phyloP scores from a whole-genome alignment of 2,797 vertebrate genomes.

The Labroides dimidiatus region DNA sequence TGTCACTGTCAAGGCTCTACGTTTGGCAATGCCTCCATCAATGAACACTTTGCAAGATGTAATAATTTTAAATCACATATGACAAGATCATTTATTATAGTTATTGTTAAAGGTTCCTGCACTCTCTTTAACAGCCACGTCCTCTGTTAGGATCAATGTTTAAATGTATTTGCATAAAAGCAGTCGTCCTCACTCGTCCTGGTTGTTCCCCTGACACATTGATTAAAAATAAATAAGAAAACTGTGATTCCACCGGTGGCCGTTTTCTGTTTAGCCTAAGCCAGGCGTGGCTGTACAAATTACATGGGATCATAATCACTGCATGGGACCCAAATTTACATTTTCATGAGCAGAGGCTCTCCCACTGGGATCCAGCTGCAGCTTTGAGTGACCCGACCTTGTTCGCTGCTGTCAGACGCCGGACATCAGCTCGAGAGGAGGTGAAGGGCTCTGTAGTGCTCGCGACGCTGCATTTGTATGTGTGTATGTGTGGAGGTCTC shows the following conservation, averaged over 20 bases:
- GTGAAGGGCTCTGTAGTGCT: constrained; percentile 21
- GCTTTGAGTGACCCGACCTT: constrained; percentile 60
- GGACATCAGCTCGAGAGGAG: constrained; percentile 30
- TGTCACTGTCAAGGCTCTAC: background rate
- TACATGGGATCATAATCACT: constrained; percentile 44
- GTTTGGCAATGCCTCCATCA: background rate
- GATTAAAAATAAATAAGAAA: constrained; percentile 42
- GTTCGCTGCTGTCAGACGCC: constrained; percentile 33
- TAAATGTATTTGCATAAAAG: constrained; percentile 16
- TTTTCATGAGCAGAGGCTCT: constrained; percentile 56
- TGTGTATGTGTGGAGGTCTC: constrained; percentile 28
- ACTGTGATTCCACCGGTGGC: background rate
- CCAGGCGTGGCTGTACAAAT: constrained; percentile 45
- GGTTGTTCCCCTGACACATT: constrained; percentile 37
- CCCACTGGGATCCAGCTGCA: constrained; percentile 19
- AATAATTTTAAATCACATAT: constrained; percentile 3
- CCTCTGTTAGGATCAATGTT: constrained; percentile 15
- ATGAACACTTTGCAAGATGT: background rate
- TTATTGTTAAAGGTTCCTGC: background rate
- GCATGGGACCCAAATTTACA: constrained; percentile 44
- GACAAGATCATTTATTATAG: constrained; percentile 6
- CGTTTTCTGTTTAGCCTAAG: constrained; percentile 29
- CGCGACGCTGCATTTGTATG: constrained; percentile 18
- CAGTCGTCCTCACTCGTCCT: constrained; percentile 32
- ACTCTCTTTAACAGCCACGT: constrained; percentile 1